These are phyloP conservation scores for Chlorodrepanis virens DNA, from an alignment of 2,113 vertebrate genomes.

Conservation along the genomic window DNA sequence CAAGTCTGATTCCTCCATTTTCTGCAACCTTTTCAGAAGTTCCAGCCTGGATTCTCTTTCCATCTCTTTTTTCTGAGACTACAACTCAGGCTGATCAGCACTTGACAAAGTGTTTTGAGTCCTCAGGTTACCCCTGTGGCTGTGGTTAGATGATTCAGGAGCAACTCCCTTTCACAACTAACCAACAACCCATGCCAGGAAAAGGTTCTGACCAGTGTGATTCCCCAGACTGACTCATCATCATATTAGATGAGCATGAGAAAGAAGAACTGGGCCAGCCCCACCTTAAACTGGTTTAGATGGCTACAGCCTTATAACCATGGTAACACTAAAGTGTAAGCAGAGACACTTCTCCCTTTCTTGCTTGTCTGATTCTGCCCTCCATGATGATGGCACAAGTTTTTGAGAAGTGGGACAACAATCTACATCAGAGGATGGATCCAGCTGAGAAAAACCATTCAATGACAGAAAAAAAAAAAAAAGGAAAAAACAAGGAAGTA, in stretches of 20 bases:
- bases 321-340: background rate
- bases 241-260: accelerated
- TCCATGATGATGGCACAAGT: background rate
- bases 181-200: background rate
- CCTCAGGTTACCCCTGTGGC: accelerated
- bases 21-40: background rate
- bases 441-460: background rate
- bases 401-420: background rate
- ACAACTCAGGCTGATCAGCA: background rate
- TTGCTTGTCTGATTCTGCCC: background rate
- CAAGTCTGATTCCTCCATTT: background rate
- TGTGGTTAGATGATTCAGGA: background rate
- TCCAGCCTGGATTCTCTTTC: background rate
- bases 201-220: background rate
- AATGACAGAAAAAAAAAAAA: background rate
- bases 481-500: too few species aligned
- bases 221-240: background rate
- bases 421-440: background rate
- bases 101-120: background rate
- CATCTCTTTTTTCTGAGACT: background rate
- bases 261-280: background rate
- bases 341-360: background rate
- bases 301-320: background rate
- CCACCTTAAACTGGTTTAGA: background rate
- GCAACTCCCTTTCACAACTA: background rate